These are phyloP conservation scores for Ceyx margarethae DNA, from an alignment of 2,113 vertebrate genomes.

Conservation along the genomic window DNA sequence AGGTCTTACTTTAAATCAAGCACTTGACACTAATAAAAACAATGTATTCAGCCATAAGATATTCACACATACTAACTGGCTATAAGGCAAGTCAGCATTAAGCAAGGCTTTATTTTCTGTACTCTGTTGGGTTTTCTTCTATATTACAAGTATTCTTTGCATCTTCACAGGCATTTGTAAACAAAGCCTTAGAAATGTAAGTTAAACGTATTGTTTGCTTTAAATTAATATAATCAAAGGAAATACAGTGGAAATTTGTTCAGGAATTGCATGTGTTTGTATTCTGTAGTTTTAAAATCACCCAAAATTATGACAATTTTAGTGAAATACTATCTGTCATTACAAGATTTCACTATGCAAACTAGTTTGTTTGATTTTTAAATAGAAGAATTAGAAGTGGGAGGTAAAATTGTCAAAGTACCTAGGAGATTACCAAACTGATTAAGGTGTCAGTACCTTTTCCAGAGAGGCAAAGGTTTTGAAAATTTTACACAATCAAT, in stretches of 20 bases:
- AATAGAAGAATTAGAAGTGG: not conserved
- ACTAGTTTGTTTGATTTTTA: not conserved
- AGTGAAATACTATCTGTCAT: not conserved
- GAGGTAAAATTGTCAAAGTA: not conserved
- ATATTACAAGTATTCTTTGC: not conserved
- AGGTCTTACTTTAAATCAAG: conserved; percentile 62
- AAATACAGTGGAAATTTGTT: not conserved
- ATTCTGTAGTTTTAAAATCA: not conserved
- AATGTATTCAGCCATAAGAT: not conserved
- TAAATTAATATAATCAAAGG: not conserved
- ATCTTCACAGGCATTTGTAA: not conserved
- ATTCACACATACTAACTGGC: not conserved
- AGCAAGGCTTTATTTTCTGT: not conserved
- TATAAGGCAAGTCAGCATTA: not conserved
- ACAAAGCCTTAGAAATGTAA: not conserved
- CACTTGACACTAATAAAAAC: conserved; percentile 65
- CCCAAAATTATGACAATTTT: not conserved
- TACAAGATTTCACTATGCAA: not conserved
- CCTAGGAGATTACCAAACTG: not conserved
- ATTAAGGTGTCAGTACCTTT: not conserved
- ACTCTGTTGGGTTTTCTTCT: not conserved
- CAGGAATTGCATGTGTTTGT: not conserved
- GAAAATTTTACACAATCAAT: not conserved
- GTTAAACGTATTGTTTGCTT: not conserved
- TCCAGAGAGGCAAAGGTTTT: not conserved